Evolutionary conservation across 2,888 invertebrate genomes (phyloP).

Genomic region (Crioceris asparagi): DNA sequence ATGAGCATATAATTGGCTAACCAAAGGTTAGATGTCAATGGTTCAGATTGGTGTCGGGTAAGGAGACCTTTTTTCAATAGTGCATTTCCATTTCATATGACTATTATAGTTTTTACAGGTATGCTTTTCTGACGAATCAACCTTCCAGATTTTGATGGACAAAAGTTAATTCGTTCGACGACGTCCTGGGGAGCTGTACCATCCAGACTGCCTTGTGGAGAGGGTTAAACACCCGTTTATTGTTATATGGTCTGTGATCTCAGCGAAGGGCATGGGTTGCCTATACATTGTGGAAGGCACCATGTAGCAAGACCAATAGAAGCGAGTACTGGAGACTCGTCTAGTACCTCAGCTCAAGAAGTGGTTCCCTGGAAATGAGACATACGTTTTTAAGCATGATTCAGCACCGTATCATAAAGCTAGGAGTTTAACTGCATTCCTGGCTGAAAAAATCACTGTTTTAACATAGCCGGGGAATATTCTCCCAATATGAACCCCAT

Average conservation of each 20-base stretch:
- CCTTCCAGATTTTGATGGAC: conserved; percentile 2
- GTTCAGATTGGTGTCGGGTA: conserved; percentile 2
- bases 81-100: neutral
- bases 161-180: conserved; percentile 2
- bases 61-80: neutral
- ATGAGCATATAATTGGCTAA: no score
- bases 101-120: conserved; percentile 1
- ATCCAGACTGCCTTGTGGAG: conserved; percentile 4
- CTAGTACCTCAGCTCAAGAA: conserved; percentile 6
- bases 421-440: conserved; percentile 2
- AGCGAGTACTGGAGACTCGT: conserved; percentile 12
- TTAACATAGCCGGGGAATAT: neutral
- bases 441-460: conserved; percentile 2
- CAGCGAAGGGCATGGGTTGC: conserved; percentile 14
- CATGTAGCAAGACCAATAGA: conserved; percentile 17
- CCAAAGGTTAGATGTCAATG: neutral
- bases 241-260: conserved; percentile 18
- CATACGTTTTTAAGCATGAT: conserved; percentile 7
- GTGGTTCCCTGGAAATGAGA: conserved; percentile 5
- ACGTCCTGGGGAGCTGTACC: conserved; percentile 2
- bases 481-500: conserved; percentile 5
- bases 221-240: conserved; percentile 13
- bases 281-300: conserved; percentile 16
- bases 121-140: conserved; percentile 6
- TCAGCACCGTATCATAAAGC: conserved; percentile 9